phyloP scores from a whole-genome alignment of 92 coral and sea anemone genomes.

The Diadumene lineata region DNA sequence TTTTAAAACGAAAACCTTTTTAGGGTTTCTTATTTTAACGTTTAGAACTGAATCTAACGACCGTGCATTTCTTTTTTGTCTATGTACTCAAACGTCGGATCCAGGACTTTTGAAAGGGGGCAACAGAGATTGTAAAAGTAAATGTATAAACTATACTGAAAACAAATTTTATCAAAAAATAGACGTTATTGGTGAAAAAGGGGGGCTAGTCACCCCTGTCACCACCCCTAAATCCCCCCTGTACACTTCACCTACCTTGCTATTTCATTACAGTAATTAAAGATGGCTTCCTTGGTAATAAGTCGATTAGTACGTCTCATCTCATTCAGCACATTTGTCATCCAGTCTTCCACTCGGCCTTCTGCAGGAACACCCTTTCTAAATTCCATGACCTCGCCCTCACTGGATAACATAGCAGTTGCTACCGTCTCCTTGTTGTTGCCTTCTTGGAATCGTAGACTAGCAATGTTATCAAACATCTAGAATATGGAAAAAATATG shows the following conservation, averaged over 20 bases:
- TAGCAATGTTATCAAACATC: slow-evolving; percentile 99
- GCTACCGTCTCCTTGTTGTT: slow-evolving; percentile 87
- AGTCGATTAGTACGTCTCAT: slow-evolving; percentile 98
- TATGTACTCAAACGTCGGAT: too few relatives aligned
- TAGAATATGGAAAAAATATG: slow-evolving; percentile 18
- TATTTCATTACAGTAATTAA: slow-evolving; percentile 75
- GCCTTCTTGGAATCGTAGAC: slow-evolving; percentile 95
- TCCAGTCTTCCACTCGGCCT: slow-evolving; percentile 99
- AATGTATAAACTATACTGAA: too few relatives aligned
- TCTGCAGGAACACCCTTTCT: slow-evolving; percentile 93
- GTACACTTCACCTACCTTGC: slow-evolving; percentile 80
- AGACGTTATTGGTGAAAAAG: too few relatives aligned
- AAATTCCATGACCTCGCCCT: slow-evolving; percentile 95
- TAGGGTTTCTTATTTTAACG: too few relatives aligned
- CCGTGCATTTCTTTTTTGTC: too few relatives aligned
- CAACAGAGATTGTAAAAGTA: too few relatives aligned
- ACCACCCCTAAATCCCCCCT: too few relatives aligned
- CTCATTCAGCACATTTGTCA: slow-evolving; percentile 97
- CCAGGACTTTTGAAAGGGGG: too few relatives aligned
- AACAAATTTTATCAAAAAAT: too few relatives aligned
- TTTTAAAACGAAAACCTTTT: too few relatives aligned
- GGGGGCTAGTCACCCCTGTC: too few relatives aligned
- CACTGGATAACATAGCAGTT: slow-evolving; percentile 90
- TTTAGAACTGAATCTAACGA: too few relatives aligned
- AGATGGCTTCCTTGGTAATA: slow-evolving; percentile 97